These are phyloP conservation scores for Temnothorax rugatulus DNA, from an alignment of 2,888 invertebrate genomes.

Conservation along the genomic window DNA sequence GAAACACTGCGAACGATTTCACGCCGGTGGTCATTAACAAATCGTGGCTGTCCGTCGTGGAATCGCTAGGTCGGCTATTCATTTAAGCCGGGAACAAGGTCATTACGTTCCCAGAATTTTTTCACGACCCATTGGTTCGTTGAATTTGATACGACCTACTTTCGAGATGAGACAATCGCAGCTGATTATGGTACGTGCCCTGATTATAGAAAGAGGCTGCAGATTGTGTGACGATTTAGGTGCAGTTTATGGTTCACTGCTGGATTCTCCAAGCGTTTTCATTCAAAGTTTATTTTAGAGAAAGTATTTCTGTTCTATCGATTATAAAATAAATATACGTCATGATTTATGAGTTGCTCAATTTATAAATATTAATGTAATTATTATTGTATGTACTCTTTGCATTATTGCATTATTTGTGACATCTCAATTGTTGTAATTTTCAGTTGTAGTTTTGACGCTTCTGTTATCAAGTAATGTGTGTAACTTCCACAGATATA, in stretches of 20 bases:
- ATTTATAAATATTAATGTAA: conserved; percentile 8
- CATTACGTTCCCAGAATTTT: neutral
- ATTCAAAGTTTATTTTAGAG: neutral
- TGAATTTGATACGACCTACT: conserved; percentile 35
- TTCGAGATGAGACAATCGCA: neutral
- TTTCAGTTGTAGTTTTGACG: neutral
- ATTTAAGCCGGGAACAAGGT: conserved; percentile 39
- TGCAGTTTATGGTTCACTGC: neutral
- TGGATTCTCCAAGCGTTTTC: neutral
- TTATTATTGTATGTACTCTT: neutral
- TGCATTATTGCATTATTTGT: neutral
- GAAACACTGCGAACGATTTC: conserved; percentile 21
- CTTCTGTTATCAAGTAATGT: neutral
- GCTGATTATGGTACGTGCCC: conserved; percentile 18
- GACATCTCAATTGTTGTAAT: neutral
- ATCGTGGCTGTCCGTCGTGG: conserved; percentile 16
- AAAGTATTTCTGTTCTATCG: neutral
- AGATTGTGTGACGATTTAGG: neutral
- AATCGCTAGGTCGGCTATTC: conserved; percentile 17
- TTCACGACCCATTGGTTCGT: neutral
- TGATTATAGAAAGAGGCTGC: conserved; percentile 1
- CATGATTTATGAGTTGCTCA: neutral
- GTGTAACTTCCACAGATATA: neutral
- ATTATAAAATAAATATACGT: neutral
- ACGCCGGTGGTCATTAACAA: conserved; percentile 31